These are phyloP conservation scores for Ptychadena robeensis DNA, from an alignment of 2,797 vertebrate genomes.

Conservation along the genomic window DNA sequence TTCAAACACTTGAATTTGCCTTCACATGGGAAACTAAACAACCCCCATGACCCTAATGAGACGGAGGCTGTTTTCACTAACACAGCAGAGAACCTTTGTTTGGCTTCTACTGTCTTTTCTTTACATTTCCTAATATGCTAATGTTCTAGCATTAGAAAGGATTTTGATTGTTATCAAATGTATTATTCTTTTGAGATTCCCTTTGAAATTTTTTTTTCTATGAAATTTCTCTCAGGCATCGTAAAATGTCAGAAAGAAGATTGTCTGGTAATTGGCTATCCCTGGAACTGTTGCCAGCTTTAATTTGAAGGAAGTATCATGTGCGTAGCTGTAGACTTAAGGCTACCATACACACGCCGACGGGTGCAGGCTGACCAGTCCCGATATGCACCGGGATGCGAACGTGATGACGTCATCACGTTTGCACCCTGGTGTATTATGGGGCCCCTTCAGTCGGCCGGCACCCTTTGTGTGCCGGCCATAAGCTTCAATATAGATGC, in stretches of 20 bases:
- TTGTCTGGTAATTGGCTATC: neutral
- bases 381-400: no score
- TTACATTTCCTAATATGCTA: neutral
- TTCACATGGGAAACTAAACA: no score
- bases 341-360: no score
- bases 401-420: no score
- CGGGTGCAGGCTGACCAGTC: no score
- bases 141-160: neutral
- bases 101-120: neutral
- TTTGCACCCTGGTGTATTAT: no score
- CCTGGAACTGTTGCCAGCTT: neutral
- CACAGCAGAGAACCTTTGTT: neutral
- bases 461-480: no score
- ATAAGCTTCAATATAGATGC: no score
- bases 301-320: neutral
- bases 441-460: no score
- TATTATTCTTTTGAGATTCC: neutral
- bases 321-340: neutral
- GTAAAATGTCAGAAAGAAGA: neutral
- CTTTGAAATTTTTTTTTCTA: neutral
- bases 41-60: no score
- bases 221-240: neutral
- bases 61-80: neutral
- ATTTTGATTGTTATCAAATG: neutral
- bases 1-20: no score